Percentiles rank a stretch among this genome's conserved stretches.
Evolutionary conservation across 2,888 invertebrate species (phyloP).

Genomic region (Cantharis rustica): DNA sequence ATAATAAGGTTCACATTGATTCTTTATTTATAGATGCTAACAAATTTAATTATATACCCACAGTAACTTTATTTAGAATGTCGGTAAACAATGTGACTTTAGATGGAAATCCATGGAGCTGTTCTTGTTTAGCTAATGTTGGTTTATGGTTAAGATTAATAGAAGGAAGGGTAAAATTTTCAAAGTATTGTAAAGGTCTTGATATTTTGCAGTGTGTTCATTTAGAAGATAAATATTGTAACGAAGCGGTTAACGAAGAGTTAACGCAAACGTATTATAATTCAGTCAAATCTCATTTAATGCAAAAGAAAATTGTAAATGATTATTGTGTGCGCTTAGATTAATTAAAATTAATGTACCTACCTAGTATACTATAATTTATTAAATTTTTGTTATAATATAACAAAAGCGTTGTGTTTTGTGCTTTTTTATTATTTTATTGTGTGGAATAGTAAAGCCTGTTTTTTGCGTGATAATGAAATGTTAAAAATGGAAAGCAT

Average conservation of each 20-base stretch:
- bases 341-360: slow-evolving; percentile 4
- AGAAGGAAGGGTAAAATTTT: slow-evolving; percentile 29
- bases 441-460: background rate
- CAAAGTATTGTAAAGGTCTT: slow-evolving; percentile 24
- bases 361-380: background rate
- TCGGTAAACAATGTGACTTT: slow-evolving; percentile 31
- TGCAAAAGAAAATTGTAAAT: background rate
- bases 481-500: background rate
- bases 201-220: slow-evolving; percentile 32
- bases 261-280: slow-evolving; percentile 27
- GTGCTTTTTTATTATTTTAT: background rate
- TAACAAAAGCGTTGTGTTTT: background rate
- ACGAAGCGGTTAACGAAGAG: slow-evolving; percentile 30
- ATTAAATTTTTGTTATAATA: background rate
- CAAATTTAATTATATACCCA: slow-evolving; percentile 39
- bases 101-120: slow-evolving; percentile 43
- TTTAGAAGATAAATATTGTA: slow-evolving; percentile 23
- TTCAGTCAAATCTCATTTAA: background rate
- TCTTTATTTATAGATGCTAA: slow-evolving; percentile 37
- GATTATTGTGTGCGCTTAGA: slow-evolving; percentile 11
- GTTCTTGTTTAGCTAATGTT: slow-evolving; percentile 39
- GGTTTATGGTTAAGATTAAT: slow-evolving; percentile 34
- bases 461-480: background rate
- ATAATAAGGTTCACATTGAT: slow-evolving; percentile 26
- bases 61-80: slow-evolving; percentile 34